Percentiles rank a stretch among this genome's conserved stretches.
Conservation (phyloP, 2,888 invertebrate species). For the Luperina nickerlii region DNA sequence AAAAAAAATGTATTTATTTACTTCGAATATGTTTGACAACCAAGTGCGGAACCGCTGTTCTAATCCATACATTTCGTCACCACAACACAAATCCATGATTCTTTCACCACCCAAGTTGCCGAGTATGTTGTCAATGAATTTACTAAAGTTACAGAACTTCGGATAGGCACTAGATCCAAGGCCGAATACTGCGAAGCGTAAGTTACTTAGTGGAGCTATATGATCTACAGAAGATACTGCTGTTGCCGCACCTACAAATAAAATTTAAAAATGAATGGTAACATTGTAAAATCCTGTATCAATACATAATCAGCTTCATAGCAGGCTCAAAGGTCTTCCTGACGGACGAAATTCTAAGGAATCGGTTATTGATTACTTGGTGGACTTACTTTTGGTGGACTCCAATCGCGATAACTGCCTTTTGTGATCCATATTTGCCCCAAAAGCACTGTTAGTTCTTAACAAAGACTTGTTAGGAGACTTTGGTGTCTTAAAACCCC, state of each 20-base stretch:
- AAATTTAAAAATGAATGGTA: neutral
- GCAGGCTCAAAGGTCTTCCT: neutral
- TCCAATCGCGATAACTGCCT: conserved; percentile 91
- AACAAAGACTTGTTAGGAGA: conserved; percentile 91
- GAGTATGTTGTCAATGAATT: conserved; percentile 96
- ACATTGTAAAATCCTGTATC: no score
- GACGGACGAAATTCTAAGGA: neutral
- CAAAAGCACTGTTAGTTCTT: conserved; percentile 94
- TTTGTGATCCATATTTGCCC: conserved; percentile 88
- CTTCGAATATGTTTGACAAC: conserved; percentile 96
- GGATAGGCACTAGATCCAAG: conserved; percentile 99
- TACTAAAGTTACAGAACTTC: conserved; percentile 98
- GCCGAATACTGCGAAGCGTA: conserved; percentile 97
- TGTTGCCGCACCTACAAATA: conserved; percentile 91
- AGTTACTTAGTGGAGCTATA: conserved; percentile 96
- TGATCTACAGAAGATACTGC: conserved; percentile 94
- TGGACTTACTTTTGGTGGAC: conserved; percentile 85
- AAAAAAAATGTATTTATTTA: conserved; percentile 78
- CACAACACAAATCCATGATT: conserved; percentile 94
- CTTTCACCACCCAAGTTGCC: conserved; percentile 97
- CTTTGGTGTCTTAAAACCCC: conserved; percentile 91
- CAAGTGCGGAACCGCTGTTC: conserved; percentile 97
- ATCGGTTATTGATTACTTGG: neutral
- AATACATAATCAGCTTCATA: neutral
- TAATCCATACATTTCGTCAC: conserved; percentile 98